Percentiles rank a stretch among this genome's conserved stretches.
phyloP scores from a whole-genome alignment of 1,140 invertebrate genomes.

The Sitodiplosis mosellana region DNA sequence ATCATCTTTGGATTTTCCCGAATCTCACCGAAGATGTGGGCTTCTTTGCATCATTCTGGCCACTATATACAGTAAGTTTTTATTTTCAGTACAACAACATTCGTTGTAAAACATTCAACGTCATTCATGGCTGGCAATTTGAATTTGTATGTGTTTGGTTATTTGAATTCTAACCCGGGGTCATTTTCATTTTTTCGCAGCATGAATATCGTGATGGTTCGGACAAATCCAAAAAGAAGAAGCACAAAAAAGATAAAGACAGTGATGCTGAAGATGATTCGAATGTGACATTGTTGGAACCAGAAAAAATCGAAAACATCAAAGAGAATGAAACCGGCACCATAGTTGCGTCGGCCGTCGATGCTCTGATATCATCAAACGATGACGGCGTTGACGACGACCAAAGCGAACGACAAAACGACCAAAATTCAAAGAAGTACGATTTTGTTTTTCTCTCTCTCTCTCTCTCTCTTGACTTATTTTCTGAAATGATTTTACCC shows the following conservation, averaged over 20 bases:
- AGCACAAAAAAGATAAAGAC: constrained; percentile 61
- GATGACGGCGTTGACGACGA: background rate
- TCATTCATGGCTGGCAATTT: background rate
- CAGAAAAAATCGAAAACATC: constrained; percentile 21
- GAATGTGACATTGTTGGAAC: constrained; percentile 13
- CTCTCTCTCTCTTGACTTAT: too few relatives aligned
- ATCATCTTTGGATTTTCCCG: constrained; percentile 93
- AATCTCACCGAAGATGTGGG: constrained; percentile 98
- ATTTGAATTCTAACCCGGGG: background rate
- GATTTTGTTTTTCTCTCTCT: background rate
- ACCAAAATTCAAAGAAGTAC: background rate
- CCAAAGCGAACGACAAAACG: background rate
- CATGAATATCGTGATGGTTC: constrained; percentile 55
- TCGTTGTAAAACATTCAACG: background rate
- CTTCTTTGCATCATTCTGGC: constrained; percentile 97
- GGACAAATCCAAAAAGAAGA: constrained; percentile 47
- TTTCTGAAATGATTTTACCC: background rate
- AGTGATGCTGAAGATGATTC: constrained; percentile 40
- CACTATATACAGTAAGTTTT: constrained; percentile 67
- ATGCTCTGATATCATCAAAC: background rate
- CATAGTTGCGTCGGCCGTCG: background rate
- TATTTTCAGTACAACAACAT: too few relatives aligned
- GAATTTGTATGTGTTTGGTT: background rate
- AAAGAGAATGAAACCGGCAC: constrained; percentile 18
- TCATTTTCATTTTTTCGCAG: constrained; percentile 20